phyloP scores from a whole-genome alignment of 2,888 invertebrate genomes.

The Mesodorylaimus sp. region DNA sequence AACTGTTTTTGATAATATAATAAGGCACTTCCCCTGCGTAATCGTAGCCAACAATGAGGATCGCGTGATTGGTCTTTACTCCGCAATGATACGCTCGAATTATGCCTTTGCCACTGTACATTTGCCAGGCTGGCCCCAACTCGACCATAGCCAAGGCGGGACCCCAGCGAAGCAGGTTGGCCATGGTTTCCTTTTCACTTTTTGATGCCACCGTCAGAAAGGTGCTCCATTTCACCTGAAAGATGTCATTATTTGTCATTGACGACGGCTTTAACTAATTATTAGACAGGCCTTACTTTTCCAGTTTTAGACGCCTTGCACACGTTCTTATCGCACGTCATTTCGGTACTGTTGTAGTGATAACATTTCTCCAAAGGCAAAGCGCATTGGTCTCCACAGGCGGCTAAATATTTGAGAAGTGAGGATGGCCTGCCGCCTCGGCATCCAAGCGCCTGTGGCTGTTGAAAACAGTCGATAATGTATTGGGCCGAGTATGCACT shows the following conservation, averaged over 20 bases:
- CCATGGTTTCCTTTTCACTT: background rate
- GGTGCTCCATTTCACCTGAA: too few relatives aligned
- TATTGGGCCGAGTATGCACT: background rate
- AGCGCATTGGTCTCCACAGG: background rate
- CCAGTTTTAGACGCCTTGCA: too few relatives aligned
- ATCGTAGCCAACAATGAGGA: conserved; percentile 3
- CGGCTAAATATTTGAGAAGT: background rate
- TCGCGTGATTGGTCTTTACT: background rate
- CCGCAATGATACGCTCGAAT: background rate
- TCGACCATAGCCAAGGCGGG: background rate
- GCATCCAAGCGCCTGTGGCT: background rate
- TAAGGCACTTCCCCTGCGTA: background rate
- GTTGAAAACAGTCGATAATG: background rate
- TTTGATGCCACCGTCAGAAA: too few relatives aligned
- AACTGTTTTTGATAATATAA: conserved; percentile 5
- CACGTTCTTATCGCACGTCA: too few relatives aligned
- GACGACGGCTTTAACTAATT: too few relatives aligned
- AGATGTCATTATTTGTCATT: too few relatives aligned
- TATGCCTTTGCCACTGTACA: background rate
- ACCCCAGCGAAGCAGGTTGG: conserved; percentile 3
- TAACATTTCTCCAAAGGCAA: background rate
- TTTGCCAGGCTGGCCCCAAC: background rate
- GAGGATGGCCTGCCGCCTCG: conserved; percentile 1
- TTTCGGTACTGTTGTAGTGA: too few relatives aligned
- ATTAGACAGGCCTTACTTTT: background rate